Evolutionary conservation across 2,888 invertebrate species (phyloP).

Genomic region (Tinea semifulvella): DNA sequence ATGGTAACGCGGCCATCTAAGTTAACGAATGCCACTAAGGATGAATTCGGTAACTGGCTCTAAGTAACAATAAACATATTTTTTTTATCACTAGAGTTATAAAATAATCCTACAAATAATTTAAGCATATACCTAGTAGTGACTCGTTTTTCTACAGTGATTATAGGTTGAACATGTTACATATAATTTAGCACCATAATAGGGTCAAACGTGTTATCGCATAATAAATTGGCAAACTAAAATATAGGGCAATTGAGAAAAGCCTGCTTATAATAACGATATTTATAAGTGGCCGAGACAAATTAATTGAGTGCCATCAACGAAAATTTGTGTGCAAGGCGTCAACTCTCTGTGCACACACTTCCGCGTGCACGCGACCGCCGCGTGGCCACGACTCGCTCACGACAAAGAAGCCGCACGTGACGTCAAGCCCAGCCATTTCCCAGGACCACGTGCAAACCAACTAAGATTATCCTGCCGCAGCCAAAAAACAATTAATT

Average conservation of each 20-base stretch:
- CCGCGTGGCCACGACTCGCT: constrained; percentile 4
- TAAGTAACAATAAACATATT: too few species aligned
- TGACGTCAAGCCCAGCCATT: constrained; percentile 7
- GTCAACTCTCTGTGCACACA: constrained; percentile 8
- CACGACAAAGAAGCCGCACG: constrained; percentile 5
- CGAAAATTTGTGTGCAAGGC: constrained; percentile 12
- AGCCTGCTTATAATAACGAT: constrained; percentile 24
- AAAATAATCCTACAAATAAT: too few species aligned
- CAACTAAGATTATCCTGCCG: constrained; percentile 7
- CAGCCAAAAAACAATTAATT: neutral
- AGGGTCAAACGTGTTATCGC: neutral
- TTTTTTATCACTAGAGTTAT: too few species aligned
- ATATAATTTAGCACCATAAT: too few species aligned
- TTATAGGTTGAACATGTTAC: too few species aligned
- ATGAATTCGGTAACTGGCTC: too few species aligned
- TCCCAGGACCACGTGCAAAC: constrained; percentile 12
- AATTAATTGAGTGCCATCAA: constrained; percentile 58
- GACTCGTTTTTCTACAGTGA: too few species aligned
- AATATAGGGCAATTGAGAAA: neutral
- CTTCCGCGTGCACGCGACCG: constrained; percentile 4
- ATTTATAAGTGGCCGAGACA: constrained; percentile 37
- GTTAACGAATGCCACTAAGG: too few species aligned
- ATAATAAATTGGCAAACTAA: constrained; percentile 9
- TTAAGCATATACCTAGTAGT: too few species aligned
- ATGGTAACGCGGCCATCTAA: too few species aligned